Evolutionary conservation across 1,140 invertebrate species (phyloP), one percentile per base, ranked within the genome.

Genomic region (Listronotus oregonensis): DNA sequence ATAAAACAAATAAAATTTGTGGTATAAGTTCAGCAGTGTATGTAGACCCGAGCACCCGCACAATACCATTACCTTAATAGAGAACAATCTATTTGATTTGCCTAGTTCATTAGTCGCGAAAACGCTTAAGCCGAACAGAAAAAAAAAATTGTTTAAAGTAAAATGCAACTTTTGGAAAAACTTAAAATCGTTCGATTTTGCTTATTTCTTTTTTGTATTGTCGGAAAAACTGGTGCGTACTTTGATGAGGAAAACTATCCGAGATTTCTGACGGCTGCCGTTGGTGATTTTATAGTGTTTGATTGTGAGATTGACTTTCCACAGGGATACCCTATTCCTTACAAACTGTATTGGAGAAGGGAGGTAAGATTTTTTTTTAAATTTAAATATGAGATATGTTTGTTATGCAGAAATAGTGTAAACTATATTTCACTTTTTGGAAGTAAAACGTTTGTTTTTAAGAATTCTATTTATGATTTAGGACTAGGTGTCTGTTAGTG

Each of bases 271-370:
- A 90, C 87, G 49, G 90, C 90, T 68, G 88, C 87, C 64, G 89
- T 95, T 32, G 94, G 94, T 46, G 92, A 93, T 64, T 89, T 89
- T 76, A 90, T 90, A 43, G 87, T 95, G 61, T 90, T 97, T 79
- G 90, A 93, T 83, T 97, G 95, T 81, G 88, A 90, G 73, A 86
- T 97, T 67, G 90, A 95, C 77, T 96, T 94, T 80, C 94, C 94
- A 10, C 91, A 93, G 73, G 89, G 89, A 68, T 88, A 90, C 70
- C 87, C 89, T 62, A 94, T 95, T 73, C 92, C 93, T 12, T 96
- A 96, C 78, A 87, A 92, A 68, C 85, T 97, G 31, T 87, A 92
- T 76, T 97, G 94, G 93, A 92, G 91, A 77, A 95, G 93, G 82
- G 89, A 93, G 73, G 94, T 95, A 83, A 90, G 87, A n/a, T n/a